A percentile compares a stretch with the other conserved stretches of the same genome.
Conservation (phyloP, 2,113 vertebrate genomes). For the Chaetorhynchus papuensis region DNA sequence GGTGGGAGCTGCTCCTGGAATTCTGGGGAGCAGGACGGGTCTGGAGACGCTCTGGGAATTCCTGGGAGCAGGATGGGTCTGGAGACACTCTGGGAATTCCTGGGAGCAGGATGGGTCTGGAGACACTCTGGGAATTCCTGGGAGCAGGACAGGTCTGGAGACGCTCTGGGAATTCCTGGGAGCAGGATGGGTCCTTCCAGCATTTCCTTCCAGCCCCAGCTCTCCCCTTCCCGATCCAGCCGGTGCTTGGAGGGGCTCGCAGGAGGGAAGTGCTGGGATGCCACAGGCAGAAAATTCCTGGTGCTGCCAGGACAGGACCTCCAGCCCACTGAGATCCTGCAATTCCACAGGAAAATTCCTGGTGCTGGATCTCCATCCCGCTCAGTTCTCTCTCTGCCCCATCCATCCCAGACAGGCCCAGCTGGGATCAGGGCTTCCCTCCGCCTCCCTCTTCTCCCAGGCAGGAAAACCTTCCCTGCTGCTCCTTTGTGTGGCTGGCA, state of each 20-base stretch:
- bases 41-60: too few relatives aligned
- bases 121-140: background rate
- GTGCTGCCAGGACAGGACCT: background rate
- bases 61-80: too few relatives aligned
- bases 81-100: too few relatives aligned
- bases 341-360: background rate
- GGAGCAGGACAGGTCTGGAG: background rate
- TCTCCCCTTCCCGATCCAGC: background rate
- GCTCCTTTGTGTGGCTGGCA: background rate
- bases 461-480: background rate
- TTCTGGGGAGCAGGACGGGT: background rate
- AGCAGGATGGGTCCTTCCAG: background rate
- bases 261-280: background rate
- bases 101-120: too few relatives aligned
- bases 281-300: fast-evolving
- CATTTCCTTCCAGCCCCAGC: fast-evolving
- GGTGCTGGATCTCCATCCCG: background rate
- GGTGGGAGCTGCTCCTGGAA: background rate
- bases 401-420: background rate
- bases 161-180: too few relatives aligned
- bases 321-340: background rate
- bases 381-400: background rate
- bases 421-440: background rate
- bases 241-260: background rate
- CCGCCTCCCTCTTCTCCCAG: background rate